Evolutionary conservation across 2,888 invertebrate species (phyloP).

Genomic region (Andrena dorsata): DNA sequence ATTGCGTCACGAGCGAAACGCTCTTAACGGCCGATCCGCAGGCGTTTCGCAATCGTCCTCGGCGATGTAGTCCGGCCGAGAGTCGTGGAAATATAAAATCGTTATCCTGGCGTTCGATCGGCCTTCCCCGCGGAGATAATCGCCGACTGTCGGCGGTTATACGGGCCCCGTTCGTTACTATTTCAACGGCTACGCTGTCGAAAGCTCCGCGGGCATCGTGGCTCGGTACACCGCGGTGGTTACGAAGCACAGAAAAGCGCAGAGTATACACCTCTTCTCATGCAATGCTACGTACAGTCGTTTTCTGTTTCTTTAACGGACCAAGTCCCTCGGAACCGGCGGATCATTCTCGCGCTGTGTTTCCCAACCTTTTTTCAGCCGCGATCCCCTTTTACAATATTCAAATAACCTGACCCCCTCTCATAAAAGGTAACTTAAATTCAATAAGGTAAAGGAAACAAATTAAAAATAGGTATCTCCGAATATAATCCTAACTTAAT

Average conservation of each 20-base stretch:
- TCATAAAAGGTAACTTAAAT: too few species aligned
- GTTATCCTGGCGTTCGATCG: neutral
- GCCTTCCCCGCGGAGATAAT: too few species aligned
- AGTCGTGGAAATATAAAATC: neutral
- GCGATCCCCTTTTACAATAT: too few species aligned
- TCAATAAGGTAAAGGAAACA: too few species aligned
- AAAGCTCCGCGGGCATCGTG: conserved; percentile 15
- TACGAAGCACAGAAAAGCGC: conserved; percentile 61
- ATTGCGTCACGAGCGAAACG: conserved; percentile 25
- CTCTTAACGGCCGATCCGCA: neutral
- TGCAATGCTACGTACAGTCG: conserved; percentile 41
- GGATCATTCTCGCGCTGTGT: neutral
- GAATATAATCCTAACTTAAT: too few species aligned
- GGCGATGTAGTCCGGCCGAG: neutral
- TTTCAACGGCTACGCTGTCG: neutral
- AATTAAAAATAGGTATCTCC: too few species aligned
- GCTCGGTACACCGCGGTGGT: conserved; percentile 25
- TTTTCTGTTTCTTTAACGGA: conserved; percentile 22
- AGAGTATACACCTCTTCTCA: conserved; percentile 46
- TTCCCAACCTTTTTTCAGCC: too few species aligned
- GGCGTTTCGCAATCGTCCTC: conserved; percentile 18
- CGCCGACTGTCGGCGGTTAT: too few species aligned
- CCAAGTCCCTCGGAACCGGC: conserved; percentile 43
- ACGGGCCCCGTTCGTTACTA: neutral
- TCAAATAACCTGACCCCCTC: too few species aligned